Evolutionary conservation across 1,140 invertebrate genomes (phyloP), one percentile per base, ranked within the genome.

Genomic region (Drosophila micromelanica): DNA sequence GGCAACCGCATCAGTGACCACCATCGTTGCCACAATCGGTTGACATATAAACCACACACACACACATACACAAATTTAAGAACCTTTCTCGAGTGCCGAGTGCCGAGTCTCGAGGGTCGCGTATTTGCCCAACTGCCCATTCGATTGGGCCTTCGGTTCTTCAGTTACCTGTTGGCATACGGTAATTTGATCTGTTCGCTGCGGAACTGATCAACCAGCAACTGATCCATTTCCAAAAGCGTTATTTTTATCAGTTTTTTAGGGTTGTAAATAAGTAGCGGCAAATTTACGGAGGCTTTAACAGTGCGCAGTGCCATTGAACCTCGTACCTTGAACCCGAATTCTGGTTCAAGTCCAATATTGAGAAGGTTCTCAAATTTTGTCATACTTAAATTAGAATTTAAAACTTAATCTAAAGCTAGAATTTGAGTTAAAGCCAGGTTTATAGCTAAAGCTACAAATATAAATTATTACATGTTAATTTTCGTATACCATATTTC

Each of bases 1-100:
- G n/a, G n/a, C n/a, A n/a, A 17, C 32, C 20, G 13, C 64, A 52
- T 23, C 35, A 20, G 6, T 79, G 86, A 78, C 86, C 86, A 90
- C 87, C 86, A 79, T 69, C 73, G 74, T 49, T 49, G 80, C 5
- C 48, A 32, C 20, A 2, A 9, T 57, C 23, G 54, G 59, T 65
- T 73, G 71, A 69, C 67, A 76, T 49, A 43, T 42, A 46, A 54
- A 30, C 75, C 70, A 61, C 61, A 67, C 62, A 57, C 48, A 71
- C 63, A 62, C 51, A 52, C n/a, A 48, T 7, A 23, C 20, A 23
- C 20, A 23, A 23, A 1, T 3, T 23, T 23, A 3, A 23, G 20
- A 23, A 23, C 20, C 20, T 3, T 3, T 23, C 37, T 15, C 32
- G 30, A 20, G 40, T 0, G 5, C 45, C 8, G 12, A 32, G 35